Conservation (phyloP, 2,113 vertebrate species). For the Corythoichthys intestinalis region DNA sequence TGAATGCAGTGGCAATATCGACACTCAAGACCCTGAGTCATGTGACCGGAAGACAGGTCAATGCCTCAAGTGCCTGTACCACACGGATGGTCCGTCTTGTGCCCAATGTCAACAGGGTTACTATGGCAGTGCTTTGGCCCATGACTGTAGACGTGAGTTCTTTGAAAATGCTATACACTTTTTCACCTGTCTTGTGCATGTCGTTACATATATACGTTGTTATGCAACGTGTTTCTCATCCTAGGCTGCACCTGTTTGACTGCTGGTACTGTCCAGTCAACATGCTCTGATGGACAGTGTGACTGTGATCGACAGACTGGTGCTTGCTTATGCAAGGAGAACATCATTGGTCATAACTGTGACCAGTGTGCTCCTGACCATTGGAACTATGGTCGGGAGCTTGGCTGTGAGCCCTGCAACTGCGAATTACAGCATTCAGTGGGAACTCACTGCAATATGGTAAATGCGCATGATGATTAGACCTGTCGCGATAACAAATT, state of each 20-base stretch:
- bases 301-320: slow-evolving; percentile 70
- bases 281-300: slow-evolving; percentile 65
- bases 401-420: slow-evolving; percentile 77
- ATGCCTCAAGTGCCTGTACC: slow-evolving; percentile 80
- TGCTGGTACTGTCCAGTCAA: slow-evolving; percentile 63
- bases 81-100: slow-evolving; percentile 74
- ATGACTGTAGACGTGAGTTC: slow-evolving; percentile 79
- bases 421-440: slow-evolving; percentile 65
- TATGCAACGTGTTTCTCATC: not conserved
- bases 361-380: slow-evolving; percentile 75
- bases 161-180: not conserved
- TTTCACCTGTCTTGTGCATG: not conserved
- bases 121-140: slow-evolving; percentile 76
- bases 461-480: slow-evolving; percentile 41
- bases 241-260: slow-evolving; percentile 80
- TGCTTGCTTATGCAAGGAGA: slow-evolving; percentile 73
- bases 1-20: slow-evolving; percentile 82
- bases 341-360: slow-evolving; percentile 74
- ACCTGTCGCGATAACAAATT: too few relatives aligned
- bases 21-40: slow-evolving; percentile 72
- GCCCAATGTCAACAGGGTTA: slow-evolving; percentile 75
- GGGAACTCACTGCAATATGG: slow-evolving; percentile 73
- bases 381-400: slow-evolving; percentile 74
- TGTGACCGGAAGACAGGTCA: slow-evolving; percentile 76
- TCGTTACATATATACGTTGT: not conserved